phyloP scores from a whole-genome alignment of 2,888 invertebrate genomes.

The Ypsolopha scabrella region DNA sequence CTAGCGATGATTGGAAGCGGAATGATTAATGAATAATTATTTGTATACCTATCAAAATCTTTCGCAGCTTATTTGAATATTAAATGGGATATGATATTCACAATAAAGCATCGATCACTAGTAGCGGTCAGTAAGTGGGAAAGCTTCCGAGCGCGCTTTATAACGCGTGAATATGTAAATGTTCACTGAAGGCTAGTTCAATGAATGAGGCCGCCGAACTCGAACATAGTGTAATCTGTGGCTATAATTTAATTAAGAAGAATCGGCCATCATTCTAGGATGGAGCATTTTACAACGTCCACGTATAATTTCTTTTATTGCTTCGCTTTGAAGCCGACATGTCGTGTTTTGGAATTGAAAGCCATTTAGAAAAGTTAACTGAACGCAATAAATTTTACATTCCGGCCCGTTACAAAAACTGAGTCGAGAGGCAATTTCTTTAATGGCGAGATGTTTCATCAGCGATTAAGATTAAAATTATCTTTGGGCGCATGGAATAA shows the following conservation, averaged over 20 bases:
- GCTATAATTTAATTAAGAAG: conserved; percentile 1
- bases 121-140: no score
- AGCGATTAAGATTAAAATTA: conserved; percentile 34
- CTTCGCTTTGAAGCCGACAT: conserved; percentile 21
- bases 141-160: no score
- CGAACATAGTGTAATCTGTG: conserved; percentile 1
- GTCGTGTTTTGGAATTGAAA: conserved; percentile 42
- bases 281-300: conserved; percentile 15
- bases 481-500: conserved; percentile 7
- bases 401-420: conserved; percentile 40
- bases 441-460: conserved; percentile 14
- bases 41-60: conserved; percentile 1
- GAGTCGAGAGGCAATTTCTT: conserved; percentile 20
- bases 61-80: not conserved
- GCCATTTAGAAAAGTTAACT: conserved; percentile 44
- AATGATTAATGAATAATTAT: conserved; percentile 7
- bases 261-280: conserved; percentile 12
- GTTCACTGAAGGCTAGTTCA: no score
- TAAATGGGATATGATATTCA: no score
- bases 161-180: no score
- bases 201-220: no score
- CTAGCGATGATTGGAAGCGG: not conserved
- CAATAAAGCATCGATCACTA: no score
- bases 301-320: conserved; percentile 12
- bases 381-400: conserved; percentile 51